Evolutionary conservation across 2,113 vertebrate genomes (phyloP).

Genomic region (Nipponia nippon): DNA sequence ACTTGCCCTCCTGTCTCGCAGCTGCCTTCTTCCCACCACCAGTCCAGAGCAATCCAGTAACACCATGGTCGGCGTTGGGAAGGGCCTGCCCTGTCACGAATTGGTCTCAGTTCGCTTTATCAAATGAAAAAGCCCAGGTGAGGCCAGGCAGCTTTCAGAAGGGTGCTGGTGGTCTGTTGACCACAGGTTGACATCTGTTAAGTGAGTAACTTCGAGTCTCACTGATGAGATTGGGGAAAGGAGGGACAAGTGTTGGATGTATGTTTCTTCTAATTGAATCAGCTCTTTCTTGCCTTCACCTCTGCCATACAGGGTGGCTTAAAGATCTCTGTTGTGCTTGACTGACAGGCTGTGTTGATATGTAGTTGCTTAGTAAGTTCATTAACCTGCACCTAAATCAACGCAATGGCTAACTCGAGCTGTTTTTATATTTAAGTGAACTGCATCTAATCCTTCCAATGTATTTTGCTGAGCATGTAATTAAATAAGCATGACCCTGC

Average conservation of each 20-base stretch:
- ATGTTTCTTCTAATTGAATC: background rate
- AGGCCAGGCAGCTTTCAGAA: background rate
- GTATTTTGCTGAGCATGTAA: slow-evolving; percentile 60
- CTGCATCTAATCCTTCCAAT: slow-evolving; percentile 49
- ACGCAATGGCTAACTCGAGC: slow-evolving; percentile 49
- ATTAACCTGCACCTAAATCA: slow-evolving; percentile 44
- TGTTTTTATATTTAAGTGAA: slow-evolving; percentile 35
- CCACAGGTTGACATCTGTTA: background rate
- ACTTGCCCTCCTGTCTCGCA: background rate
- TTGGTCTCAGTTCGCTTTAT: background rate
- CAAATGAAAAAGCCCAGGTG: background rate
- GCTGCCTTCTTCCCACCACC: background rate
- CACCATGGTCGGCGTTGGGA: rapidly evolving
- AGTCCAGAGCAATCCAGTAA: background rate
- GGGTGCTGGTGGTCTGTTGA: background rate
- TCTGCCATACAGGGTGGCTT: slow-evolving; percentile 1
- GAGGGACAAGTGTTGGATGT: background rate
- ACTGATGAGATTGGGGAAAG: background rate
- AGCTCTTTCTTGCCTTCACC: background rate
- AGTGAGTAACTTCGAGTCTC: background rate
- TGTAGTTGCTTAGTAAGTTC: slow-evolving; percentile 32
- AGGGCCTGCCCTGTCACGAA: background rate
- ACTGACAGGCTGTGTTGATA: slow-evolving; percentile 47
- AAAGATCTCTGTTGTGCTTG: slow-evolving; percentile 37
- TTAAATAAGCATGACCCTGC: slow-evolving; percentile 68